Evolutionary conservation across 2,113 vertebrate species (phyloP).

Genomic region (Ceyx cyanopectus): DNA sequence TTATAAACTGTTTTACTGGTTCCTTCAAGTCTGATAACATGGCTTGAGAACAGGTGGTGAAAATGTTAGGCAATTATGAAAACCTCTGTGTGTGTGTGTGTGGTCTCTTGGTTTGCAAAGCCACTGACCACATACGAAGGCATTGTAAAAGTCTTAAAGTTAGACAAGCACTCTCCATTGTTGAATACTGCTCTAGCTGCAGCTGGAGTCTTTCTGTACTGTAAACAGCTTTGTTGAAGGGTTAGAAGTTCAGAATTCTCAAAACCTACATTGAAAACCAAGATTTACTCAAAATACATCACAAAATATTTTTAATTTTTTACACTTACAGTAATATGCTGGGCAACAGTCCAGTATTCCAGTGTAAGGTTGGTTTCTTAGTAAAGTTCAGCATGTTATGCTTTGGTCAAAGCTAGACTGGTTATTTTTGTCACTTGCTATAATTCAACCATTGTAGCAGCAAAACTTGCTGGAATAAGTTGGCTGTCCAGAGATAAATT

Average conservation of each 20-base stretch:
- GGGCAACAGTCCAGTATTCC: too few relatives aligned
- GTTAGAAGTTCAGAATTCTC: slow-evolving; percentile 66
- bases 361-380: not conserved
- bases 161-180: slow-evolving; percentile 61
- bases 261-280: not conserved
- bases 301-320: not conserved
- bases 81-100: slow-evolving; percentile 79
- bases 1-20: slow-evolving; percentile 77
- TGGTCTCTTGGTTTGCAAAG: slow-evolving; percentile 83
- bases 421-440: not conserved
- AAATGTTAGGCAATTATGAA: slow-evolving; percentile 68
- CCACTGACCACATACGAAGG: slow-evolving; percentile 78
- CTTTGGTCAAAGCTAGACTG: not conserved
- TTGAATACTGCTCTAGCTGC: slow-evolving; percentile 44
- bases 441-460: not conserved
- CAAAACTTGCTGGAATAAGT: not conserved
- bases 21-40: slow-evolving; percentile 77
- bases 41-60: slow-evolving; percentile 77
- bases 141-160: slow-evolving; percentile 71
- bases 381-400: not conserved
- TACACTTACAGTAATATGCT: not conserved
- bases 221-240: slow-evolving; percentile 39
- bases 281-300: not conserved
- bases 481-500: not conserved
- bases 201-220: slow-evolving; percentile 64